Conservation (phyloP, 2,888 invertebrate species). For the Scaptomyza cyrtandrae region DNA sequence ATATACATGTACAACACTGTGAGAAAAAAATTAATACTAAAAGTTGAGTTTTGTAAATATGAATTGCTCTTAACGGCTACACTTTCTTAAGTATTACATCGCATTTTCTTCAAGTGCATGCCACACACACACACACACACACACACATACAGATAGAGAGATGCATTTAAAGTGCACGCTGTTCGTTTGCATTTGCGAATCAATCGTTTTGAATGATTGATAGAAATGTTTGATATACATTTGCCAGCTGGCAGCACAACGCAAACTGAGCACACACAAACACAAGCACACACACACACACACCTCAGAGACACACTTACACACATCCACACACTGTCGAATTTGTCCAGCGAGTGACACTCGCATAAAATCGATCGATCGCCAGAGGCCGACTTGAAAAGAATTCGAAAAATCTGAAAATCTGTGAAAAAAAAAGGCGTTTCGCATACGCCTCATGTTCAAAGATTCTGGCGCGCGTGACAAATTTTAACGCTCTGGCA, state of each 20-base stretch:
- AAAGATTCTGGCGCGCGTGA: slow-evolving; percentile 59
- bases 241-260: slow-evolving; percentile 59
- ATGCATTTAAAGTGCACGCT: slow-evolving; percentile 27
- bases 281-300: background rate
- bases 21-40: no score
- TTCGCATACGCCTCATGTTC: slow-evolving; percentile 62
- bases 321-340: background rate
- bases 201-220: slow-evolving; percentile 79
- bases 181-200: slow-evolving; percentile 72
- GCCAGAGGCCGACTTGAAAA: slow-evolving; percentile 51
- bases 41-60: no score
- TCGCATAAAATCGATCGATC: slow-evolving; percentile 59
- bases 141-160: background rate
- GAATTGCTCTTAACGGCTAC: no score
- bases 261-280: background rate
- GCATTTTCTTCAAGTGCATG: background rate
- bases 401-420: slow-evolving; percentile 17
- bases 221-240: slow-evolving; percentile 76
- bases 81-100: background rate
- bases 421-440: background rate
- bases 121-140: background rate
- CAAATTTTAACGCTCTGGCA: slow-evolving; percentile 78
- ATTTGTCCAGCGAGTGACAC: slow-evolving; percentile 8
- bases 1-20: background rate
- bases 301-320: background rate